These are phyloP conservation scores for Heteromormyrus szaboi DNA, from an alignment of 2,797 vertebrate genomes.

Conservation along the genomic window DNA sequence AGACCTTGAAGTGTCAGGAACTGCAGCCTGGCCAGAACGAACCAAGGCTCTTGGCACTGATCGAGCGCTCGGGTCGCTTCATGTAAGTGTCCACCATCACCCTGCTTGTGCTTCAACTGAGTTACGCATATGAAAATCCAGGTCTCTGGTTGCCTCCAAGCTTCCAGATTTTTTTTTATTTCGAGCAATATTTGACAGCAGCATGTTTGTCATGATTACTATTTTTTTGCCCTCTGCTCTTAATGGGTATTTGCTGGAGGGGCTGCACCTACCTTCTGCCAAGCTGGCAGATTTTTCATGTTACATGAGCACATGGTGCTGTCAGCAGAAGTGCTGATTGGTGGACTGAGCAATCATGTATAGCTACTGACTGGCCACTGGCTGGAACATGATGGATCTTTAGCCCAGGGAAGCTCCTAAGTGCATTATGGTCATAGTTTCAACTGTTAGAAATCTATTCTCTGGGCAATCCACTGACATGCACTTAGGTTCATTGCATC, in stretches of 20 bases:
- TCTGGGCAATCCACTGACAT: neutral
- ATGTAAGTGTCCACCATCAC: conserved; percentile 58
- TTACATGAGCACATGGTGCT: neutral
- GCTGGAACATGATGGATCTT: neutral
- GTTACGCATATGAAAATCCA: neutral
- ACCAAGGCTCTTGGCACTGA: conserved; percentile 64
- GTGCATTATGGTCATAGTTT: neutral
- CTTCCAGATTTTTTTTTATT: conserved; percentile 4
- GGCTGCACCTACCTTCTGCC: neutral
- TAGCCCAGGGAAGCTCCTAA: neutral
- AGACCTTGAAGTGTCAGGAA: conserved; percentile 68
- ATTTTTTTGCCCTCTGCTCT: neutral
- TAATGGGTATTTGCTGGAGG: neutral
- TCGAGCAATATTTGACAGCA: neutral
- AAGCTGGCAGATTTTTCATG: neutral
- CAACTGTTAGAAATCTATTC: neutral
- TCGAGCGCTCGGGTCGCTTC: conserved; percentile 65
- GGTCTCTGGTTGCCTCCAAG: neutral
- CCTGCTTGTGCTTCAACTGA: neutral
- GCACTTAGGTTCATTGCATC: neutral
- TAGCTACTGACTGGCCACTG: neutral
- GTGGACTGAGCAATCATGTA: neutral
- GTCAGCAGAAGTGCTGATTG: neutral
- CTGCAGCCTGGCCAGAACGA: conserved; percentile 63
- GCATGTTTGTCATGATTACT: neutral